phyloP scores from a whole-genome alignment of 2,113 vertebrate species.

The Bujurquina vittata region DNA sequence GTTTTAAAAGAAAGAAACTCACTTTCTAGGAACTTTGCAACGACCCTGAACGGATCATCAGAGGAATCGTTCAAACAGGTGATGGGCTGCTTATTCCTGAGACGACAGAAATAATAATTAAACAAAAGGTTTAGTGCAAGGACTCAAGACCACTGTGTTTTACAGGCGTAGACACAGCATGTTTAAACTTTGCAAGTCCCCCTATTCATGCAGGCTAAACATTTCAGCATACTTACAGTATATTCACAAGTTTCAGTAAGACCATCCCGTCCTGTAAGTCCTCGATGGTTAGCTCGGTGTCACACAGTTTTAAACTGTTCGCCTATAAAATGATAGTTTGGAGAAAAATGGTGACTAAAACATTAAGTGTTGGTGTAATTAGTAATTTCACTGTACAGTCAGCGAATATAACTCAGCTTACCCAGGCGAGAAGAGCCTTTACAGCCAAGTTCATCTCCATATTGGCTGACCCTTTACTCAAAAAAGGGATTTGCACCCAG shows the following conservation, averaged over 20 bases:
- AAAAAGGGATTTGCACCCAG: slow-evolving; percentile 39
- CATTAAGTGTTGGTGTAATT: neutral
- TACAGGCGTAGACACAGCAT: neutral
- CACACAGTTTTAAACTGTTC: slow-evolving; percentile 80
- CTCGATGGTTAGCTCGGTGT: slow-evolving; percentile 59
- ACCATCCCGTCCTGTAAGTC: slow-evolving; percentile 83
- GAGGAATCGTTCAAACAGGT: slow-evolving; percentile 56
- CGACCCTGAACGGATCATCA: slow-evolving; percentile 76
- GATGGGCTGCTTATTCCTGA: slow-evolving; percentile 79
- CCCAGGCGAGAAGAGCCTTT: slow-evolving; percentile 70
- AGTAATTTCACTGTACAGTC: neutral
- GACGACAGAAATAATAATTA: neutral
- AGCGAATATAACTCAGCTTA: neutral
- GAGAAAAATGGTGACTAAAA: neutral
- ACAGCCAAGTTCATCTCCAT: slow-evolving; percentile 59
- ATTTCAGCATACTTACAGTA: slow-evolving; percentile 83
- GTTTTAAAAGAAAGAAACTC: slow-evolving; percentile 57
- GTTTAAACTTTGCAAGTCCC: neutral
- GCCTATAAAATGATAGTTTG: slow-evolving; percentile 71
- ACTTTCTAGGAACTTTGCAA: slow-evolving; percentile 86
- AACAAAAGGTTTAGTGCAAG: neutral
- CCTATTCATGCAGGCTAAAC: neutral
- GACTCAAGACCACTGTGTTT: neutral
- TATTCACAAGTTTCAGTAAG: slow-evolving; percentile 82
- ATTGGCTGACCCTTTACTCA: slow-evolving; percentile 25